These are phyloP conservation scores for Chionomys nivalis DNA, from an alignment of 2,113 vertebrate genomes.

Conservation along the genomic window DNA sequence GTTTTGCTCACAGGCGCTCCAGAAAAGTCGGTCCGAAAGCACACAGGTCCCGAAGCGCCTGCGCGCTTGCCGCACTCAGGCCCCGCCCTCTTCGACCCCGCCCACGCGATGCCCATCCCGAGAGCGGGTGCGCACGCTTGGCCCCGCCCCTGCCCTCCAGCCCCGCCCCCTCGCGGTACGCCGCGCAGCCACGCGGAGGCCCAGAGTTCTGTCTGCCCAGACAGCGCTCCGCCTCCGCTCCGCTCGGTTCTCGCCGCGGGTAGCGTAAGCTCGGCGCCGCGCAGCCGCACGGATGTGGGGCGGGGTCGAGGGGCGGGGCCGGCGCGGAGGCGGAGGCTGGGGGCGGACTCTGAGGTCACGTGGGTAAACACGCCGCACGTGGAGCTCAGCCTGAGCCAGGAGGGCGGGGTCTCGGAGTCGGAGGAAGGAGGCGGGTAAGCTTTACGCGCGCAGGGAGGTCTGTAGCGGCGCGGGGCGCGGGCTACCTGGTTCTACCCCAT, in stretches of 20 bases:
- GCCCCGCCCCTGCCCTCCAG: no score
- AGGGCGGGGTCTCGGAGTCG: background rate
- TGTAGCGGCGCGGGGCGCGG: rapidly evolving
- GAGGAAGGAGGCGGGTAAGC: rapidly evolving
- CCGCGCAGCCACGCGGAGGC: rapidly evolving
- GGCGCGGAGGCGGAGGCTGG: background rate
- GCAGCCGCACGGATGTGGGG: background rate
- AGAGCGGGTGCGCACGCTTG: no score
- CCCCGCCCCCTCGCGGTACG: background rate
- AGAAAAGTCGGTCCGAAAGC: background rate
- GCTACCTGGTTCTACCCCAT: background rate
- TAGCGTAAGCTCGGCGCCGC: no score
- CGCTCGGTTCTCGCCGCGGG: background rate
- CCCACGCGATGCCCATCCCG: no score
- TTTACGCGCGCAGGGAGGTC: background rate
- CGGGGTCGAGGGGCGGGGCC: no score
- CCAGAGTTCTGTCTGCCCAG: background rate
- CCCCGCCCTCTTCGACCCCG: no score
- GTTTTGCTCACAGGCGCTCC: background rate
- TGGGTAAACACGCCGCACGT: conserved; percentile 81
- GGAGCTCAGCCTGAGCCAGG: background rate
- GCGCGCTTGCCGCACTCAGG: background rate
- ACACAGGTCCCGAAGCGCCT: rapidly evolving
- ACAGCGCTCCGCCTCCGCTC: background rate
- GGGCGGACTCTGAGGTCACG: conserved; percentile 7